Evolutionary conservation across 1,140 invertebrate genomes (phyloP), one percentile per base, ranked within the genome.

Genomic region (Aphaenogaster rudis): DNA sequence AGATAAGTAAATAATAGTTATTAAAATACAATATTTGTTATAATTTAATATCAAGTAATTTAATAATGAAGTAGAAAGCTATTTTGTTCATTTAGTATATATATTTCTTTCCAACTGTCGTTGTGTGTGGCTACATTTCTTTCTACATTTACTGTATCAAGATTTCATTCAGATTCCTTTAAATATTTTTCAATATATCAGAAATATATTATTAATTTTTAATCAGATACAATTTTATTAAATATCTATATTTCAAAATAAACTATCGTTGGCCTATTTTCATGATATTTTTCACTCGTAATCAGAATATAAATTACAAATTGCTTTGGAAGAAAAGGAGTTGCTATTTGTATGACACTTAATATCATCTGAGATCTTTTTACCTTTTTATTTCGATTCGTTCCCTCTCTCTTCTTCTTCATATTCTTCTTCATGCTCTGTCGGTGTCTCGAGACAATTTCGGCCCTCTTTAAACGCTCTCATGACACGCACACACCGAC

Each of bases 391-490:
- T 78, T 85, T 57, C 76, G 15, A 63, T 59, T 63, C 77, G 28
- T 52, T 67, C 57, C 59, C 45, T 74, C 66, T 77, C 48, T 54
- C 48, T 59, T 42, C 28, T 74, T 50, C 59, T 17, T 77, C 54
- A 33, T 21, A 50, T 74, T 87, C 69, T 63, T 50, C 84, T 54
- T 52, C 80, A 64, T 64, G 21, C 66, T 57, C 13, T 72, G 86
- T 77, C 86, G 81, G 57, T 63, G 72, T 71, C 77, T 89, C 88
- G 86, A 89, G 88, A 89, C 88, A 89, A 85, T 89, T 89, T 89
- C 82, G 88, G 54, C 52, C 72, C 76, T 86, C 85, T 91, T 91
- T 91, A 88, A 91, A 91, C 66, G 78, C 48, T 84, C 69, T 63
- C 78, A 72, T 66, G 21, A 33, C 63, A 76, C 61, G 39, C 21